Conservation (phyloP, 2,888 invertebrate genomes). For the Drosophila ezoana region DNA sequence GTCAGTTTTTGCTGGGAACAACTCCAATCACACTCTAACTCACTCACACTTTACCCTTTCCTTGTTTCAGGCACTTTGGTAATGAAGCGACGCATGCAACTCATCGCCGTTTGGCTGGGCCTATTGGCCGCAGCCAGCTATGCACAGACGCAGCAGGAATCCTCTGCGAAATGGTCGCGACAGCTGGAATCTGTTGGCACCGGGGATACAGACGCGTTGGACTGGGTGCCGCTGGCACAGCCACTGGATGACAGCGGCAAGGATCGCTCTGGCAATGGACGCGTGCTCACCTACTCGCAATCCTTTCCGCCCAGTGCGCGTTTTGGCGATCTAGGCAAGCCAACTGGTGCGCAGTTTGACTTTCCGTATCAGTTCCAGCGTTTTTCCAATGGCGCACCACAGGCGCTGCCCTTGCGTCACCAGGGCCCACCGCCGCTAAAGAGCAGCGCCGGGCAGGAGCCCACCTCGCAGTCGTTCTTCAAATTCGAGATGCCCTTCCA, state of each 20-base stretch:
- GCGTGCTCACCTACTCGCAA: constrained; percentile 84
- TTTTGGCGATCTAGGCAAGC: constrained; percentile 77
- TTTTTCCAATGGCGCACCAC: constrained; percentile 67
- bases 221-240: constrained; percentile 87
- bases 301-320: constrained; percentile 79
- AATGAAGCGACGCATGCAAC: constrained; percentile 78
- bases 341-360: constrained; percentile 69
- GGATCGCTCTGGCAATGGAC: constrained; percentile 82
- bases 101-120: constrained; percentile 65
- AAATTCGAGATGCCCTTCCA: constrained; percentile 84
- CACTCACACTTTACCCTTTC: too few relatives aligned
- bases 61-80: constrained; percentile 68
- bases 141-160: constrained; percentile 59
- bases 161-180: constrained; percentile 83
- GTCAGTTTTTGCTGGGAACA: too few relatives aligned
- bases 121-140: constrained; percentile 57
- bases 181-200: constrained; percentile 80
- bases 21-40: too few relatives aligned
- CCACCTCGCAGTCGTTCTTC: constrained; percentile 84
- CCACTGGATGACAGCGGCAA: constrained; percentile 80
- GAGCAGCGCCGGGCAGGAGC: constrained; percentile 72
- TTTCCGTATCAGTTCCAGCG: constrained; percentile 83
- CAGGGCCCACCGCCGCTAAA: constrained; percentile 53
- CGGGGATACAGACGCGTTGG: constrained; percentile 80
- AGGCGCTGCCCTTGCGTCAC: constrained; percentile 69